Evolutionary conservation across 2,888 invertebrate species (phyloP).

Genomic region (Penaeus monodon): DNA sequence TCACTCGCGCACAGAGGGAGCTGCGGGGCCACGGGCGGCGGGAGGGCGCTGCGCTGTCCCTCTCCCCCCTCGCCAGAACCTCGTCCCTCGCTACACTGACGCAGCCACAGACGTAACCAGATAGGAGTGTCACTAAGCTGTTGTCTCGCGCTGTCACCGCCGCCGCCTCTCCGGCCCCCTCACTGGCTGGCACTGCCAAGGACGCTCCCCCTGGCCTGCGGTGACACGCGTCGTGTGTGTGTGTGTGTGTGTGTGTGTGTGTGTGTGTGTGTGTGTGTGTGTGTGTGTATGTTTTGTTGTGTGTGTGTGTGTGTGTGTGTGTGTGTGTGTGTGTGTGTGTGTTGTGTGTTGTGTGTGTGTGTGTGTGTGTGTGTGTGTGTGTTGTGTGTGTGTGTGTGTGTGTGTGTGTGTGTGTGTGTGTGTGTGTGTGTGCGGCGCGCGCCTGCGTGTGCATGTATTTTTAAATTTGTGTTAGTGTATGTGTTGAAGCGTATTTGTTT

Average conservation of each 20-base stretch:
- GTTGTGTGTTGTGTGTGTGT: neutral
- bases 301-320: conserved; percentile 15
- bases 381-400: conserved; percentile 7
- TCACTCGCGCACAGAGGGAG: too few species aligned
- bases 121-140: too few species aligned
- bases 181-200: too few species aligned
- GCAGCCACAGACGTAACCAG: too few species aligned
- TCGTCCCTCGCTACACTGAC: too few species aligned
- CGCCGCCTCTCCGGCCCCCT: too few species aligned
- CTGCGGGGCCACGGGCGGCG: too few species aligned
- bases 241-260: neutral
- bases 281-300: neutral
- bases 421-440: neutral
- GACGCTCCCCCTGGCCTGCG: too few species aligned
- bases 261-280: neutral
- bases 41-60: too few species aligned
- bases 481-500: neutral
- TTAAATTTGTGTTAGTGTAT: neutral
- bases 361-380: neutral
- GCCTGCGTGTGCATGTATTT: neutral
- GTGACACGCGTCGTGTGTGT: neutral
- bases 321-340: conserved; percentile 16
- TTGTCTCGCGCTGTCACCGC: too few species aligned
- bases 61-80: too few species aligned
- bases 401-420: conserved; percentile 16